Evolutionary conservation across 2,113 vertebrate species (phyloP).

Genomic region (Dasyornis broadbenti): DNA sequence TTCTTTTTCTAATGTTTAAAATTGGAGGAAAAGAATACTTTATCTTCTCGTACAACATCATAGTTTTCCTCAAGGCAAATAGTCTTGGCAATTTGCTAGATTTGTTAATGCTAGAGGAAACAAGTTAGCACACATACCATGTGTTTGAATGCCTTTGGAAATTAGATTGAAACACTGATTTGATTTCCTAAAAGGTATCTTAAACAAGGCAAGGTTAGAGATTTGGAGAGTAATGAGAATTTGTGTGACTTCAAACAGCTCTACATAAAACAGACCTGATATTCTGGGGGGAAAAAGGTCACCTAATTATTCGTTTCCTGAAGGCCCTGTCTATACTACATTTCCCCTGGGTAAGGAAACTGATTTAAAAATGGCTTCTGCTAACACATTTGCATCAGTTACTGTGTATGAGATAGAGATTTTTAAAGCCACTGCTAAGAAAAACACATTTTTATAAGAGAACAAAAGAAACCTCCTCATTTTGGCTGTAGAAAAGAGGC

Average conservation of each 20-base stretch:
- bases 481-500: neutral
- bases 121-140: constrained; percentile 69
- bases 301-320: constrained; percentile 69
- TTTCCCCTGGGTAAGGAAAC: constrained; percentile 61
- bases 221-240: constrained; percentile 69
- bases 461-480: neutral
- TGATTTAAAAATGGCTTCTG: constrained; percentile 57
- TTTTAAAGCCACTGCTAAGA: neutral
- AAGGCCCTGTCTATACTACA: constrained; percentile 57
- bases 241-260: constrained; percentile 57
- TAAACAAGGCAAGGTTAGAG: constrained; percentile 66
- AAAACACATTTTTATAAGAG: neutral
- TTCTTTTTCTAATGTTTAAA: constrained; percentile 57
- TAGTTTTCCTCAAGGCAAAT: constrained; percentile 57
- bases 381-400: neutral
- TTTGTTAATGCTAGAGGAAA: constrained; percentile 72
- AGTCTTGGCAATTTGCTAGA: constrained; percentile 66
- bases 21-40: constrained; percentile 52
- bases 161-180: constrained; percentile 69
- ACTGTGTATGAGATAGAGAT: neutral
- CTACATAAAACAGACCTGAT: constrained; percentile 60
- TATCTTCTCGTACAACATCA: constrained; percentile 61
- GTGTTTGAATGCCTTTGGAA: constrained; percentile 70
- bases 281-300: constrained; percentile 63
- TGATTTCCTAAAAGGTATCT: constrained; percentile 67